phyloP scores from a whole-genome alignment of 2,888 invertebrate species.

The Thymelicus acteon region DNA sequence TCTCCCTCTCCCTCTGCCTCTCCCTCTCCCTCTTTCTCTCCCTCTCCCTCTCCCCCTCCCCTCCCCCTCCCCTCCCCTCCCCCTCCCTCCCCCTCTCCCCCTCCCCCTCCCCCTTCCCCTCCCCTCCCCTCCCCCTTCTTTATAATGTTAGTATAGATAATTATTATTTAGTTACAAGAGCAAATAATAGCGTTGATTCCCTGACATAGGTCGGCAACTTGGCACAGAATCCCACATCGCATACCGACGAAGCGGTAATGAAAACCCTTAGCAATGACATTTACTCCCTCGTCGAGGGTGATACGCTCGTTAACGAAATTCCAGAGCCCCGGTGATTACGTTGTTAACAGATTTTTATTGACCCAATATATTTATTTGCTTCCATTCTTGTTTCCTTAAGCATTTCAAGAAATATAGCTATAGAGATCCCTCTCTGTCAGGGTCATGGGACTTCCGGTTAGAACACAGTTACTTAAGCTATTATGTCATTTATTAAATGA shows the following conservation, averaged over 20 bases:
- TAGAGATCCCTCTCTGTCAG: too few species aligned
- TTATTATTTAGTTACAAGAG: background rate
- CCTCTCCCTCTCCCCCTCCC: too few species aligned
- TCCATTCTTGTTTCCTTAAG: background rate
- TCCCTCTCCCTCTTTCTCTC: too few species aligned
- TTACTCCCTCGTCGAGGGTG: slow-evolving; percentile 51
- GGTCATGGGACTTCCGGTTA: too few species aligned
- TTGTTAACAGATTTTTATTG: slow-evolving; percentile 36
- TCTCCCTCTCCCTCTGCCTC: too few species aligned
- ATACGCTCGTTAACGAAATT: slow-evolving; percentile 50
- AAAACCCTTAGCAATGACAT: slow-evolving; percentile 37
- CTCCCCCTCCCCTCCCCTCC: too few species aligned
- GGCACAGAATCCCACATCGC: slow-evolving; percentile 6
- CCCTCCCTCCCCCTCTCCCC: too few species aligned
- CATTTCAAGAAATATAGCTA: background rate
- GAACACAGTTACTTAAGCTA: too few species aligned
- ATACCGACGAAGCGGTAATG: slow-evolving; percentile 36
- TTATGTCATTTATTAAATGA: too few species aligned
- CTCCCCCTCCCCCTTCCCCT: too few species aligned
- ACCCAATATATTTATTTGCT: slow-evolving; percentile 22
- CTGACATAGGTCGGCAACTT: background rate
- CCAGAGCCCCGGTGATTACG: slow-evolving; percentile 21
- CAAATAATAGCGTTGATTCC: background rate
- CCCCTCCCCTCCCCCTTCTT: too few species aligned
- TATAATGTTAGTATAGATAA: too few species aligned